These are phyloP conservation scores for Leucoma salicis DNA, from an alignment of 2,888 invertebrate species.

Conservation along the genomic window DNA sequence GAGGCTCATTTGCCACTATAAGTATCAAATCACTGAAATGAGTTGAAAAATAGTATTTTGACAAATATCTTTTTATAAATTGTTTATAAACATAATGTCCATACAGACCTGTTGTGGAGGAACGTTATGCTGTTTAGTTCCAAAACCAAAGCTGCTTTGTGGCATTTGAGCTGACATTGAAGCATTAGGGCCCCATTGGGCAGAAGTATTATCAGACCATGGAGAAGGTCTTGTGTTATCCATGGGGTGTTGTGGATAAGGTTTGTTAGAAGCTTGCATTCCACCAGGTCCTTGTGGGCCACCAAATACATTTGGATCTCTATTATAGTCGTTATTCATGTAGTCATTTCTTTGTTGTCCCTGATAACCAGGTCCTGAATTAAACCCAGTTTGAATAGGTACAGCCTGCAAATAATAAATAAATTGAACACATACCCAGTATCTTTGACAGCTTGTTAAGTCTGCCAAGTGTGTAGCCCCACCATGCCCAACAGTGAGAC, in stretches of 20 bases:
- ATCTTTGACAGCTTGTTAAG: too few species aligned
- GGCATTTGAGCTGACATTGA: constrained; percentile 19
- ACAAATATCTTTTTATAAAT: too few species aligned
- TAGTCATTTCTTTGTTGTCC: constrained; percentile 33
- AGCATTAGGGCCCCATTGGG: constrained; percentile 18
- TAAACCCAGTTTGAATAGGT: constrained; percentile 31
- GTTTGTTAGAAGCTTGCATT: background rate
- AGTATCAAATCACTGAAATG: too few species aligned
- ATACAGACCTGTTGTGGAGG: constrained; percentile 36
- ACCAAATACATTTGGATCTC: constrained; percentile 8
- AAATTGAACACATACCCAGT: background rate
- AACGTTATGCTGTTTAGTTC: constrained; percentile 10
- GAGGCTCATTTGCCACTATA: too few species aligned
- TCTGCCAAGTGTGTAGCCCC: too few species aligned
- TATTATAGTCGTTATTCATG: constrained; percentile 18
- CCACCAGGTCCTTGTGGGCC: constrained; percentile 7
- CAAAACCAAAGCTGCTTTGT: constrained; percentile 28
- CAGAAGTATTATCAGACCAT: constrained; percentile 31
- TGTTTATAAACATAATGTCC: too few species aligned
- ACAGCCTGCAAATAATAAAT: constrained; percentile 24
- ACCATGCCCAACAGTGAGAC: too few species aligned
- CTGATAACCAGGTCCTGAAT: constrained; percentile 40
- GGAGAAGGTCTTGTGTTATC: constrained; percentile 22
- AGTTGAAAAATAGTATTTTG: too few species aligned
- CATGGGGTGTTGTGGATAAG: constrained; percentile 6